Evolutionary conservation across 2,888 invertebrate species (phyloP).

Genomic region (Parnassius apollo): DNA sequence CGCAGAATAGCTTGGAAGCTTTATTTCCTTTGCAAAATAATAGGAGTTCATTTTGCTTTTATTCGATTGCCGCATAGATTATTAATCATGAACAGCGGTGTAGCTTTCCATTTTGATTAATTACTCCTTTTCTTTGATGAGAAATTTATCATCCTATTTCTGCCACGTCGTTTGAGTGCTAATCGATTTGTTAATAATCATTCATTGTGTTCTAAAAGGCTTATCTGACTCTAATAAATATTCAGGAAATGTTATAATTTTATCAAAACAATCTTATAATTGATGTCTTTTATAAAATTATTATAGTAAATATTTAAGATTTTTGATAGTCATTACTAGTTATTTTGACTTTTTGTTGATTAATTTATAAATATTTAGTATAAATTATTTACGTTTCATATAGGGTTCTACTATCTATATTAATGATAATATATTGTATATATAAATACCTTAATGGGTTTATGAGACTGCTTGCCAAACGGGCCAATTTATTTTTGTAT

Average conservation of each 20-base stretch:
- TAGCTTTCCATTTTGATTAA: slow-evolving; percentile 58
- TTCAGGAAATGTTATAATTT: not conserved
- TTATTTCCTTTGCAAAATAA: too few species aligned
- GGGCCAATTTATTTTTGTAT: too few species aligned
- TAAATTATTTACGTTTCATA: not conserved
- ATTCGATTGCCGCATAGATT: slow-evolving; percentile 3
- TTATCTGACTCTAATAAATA: slow-evolving; percentile 3
- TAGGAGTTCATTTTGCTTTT: not conserved
- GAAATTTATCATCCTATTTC: slow-evolving; percentile 65
- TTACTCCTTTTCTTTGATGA: slow-evolving; percentile 49
- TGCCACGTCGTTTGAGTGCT: slow-evolving; percentile 50
- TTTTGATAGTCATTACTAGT: too few species aligned
- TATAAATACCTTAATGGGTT: too few species aligned
- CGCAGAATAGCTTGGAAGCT: too few species aligned
- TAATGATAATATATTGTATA: too few species aligned
- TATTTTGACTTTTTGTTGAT: too few species aligned
- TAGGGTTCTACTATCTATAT: not conserved
- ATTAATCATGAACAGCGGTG: not conserved
- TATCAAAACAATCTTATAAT: too few species aligned
- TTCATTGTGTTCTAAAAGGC: slow-evolving; percentile 18
- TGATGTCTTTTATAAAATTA: not conserved
- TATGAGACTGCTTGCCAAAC: too few species aligned
- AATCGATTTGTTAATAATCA: slow-evolving; percentile 23
- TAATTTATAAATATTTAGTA: too few species aligned
- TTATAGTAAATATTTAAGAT: not conserved